A percentile compares a stretch with the other conserved stretches of the same genome.
Evolutionary conservation across 2,888 invertebrate genomes (phyloP).

Genomic region (Meliscaeva auricollis): DNA sequence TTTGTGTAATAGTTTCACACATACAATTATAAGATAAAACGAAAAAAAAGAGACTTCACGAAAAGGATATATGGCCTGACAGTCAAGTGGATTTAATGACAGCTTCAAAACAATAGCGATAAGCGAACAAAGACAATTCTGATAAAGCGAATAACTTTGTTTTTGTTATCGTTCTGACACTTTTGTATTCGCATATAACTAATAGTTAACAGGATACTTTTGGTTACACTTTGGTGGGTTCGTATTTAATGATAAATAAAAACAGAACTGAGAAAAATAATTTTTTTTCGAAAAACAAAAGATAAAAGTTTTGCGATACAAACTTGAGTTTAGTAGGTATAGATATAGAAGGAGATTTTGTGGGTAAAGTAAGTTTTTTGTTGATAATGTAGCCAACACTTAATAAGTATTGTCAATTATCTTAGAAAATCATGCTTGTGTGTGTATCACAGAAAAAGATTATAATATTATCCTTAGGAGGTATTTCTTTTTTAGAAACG

Average conservation of each 20-base stretch:
- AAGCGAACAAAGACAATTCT: constrained; percentile 25
- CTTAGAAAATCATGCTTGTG: too few relatives aligned
- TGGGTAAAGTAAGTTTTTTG: too few relatives aligned
- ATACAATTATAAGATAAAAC: not conserved
- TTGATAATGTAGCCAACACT: too few relatives aligned
- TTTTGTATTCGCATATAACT: constrained; percentile 24
- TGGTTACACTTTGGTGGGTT: constrained; percentile 50
- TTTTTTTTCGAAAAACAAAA: not conserved
- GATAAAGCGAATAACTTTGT: constrained; percentile 29
- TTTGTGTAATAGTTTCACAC: constrained; percentile 5
- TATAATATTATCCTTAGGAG: too few relatives aligned
- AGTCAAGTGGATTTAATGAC: constrained; percentile 66
- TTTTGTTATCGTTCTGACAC: constrained; percentile 29
- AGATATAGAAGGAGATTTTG: too few relatives aligned
- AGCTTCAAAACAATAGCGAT: constrained; percentile 46
- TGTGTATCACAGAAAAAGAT: too few relatives aligned
- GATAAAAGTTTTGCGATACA: too few relatives aligned
- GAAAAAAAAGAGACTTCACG: not conserved
- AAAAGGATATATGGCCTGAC: constrained; percentile 45
- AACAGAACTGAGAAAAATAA: not conserved
- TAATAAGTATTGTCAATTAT: too few relatives aligned
- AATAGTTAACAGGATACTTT: constrained; percentile 54
- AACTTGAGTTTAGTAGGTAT: too few relatives aligned
- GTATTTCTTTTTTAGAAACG: too few relatives aligned
- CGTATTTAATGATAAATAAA: constrained; percentile 11